Conservation (phyloP, 2,797 vertebrate species). For the Mergus octosetaceus region DNA sequence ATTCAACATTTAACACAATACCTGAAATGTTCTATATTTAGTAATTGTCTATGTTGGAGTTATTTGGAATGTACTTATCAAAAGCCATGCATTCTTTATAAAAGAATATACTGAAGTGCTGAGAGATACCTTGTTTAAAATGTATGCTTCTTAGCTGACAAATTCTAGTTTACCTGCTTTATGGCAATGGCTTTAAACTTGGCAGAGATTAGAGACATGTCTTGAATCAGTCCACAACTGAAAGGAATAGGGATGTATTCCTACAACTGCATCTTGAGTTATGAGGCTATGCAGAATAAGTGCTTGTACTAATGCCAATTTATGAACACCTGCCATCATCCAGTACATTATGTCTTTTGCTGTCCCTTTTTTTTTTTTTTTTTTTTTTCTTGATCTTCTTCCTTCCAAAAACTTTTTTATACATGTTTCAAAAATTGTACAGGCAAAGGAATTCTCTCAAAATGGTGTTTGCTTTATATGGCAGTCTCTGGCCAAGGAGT, state of each 20-base stretch:
- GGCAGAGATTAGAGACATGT: neutral
- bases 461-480: neutral
- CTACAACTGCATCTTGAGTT: neutral
- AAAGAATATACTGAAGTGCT: neutral
- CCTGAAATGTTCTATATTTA: neutral
- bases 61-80: neutral
- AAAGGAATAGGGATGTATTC: rapidly evolving
- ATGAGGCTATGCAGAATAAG: neutral
- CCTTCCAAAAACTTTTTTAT: neutral
- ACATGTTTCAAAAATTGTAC: neutral
- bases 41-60: no score
- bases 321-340: neutral
- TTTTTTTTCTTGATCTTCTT: neutral
- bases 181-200: neutral
- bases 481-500: neutral
- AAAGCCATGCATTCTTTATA: neutral
- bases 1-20: neutral
- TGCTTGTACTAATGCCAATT: neutral
- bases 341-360: neutral
- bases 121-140: neutral
- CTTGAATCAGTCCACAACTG: neutral
- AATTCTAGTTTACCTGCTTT: neutral
- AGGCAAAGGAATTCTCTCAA: neutral
- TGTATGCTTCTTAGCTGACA: neutral
- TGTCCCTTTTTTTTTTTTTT: neutral